Conservation (phyloP, 2,797 vertebrate genomes). For the Tenualosa thibaudeaui region DNA sequence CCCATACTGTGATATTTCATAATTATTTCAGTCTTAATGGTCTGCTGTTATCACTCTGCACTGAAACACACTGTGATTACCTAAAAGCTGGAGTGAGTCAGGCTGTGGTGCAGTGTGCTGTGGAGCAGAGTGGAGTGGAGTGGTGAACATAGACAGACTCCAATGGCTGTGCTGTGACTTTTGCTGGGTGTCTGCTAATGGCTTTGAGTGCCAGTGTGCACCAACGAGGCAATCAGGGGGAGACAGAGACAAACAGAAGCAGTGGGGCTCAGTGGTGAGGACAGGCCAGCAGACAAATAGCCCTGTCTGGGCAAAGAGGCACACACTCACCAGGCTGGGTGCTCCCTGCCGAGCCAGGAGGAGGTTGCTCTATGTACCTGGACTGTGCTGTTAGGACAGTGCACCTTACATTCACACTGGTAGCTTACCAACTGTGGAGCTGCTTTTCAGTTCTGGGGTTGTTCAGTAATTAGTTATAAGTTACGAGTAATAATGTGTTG, state of each 20-base stretch:
- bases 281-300: background rate
- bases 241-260: background rate
- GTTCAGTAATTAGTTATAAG: too few relatives aligned
- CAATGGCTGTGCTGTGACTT: background rate
- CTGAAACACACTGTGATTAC: slow-evolving; percentile 56
- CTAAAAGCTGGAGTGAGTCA: slow-evolving; percentile 18
- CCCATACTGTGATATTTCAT: slow-evolving; percentile 47
- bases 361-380: background rate
- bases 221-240: slow-evolving; percentile 17
- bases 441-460: background rate
- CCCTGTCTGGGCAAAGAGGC: background rate
- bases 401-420: background rate
- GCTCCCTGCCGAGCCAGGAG: background rate
- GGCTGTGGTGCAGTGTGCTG: background rate
- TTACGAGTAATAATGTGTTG: too few relatives aligned
- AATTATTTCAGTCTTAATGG: slow-evolving; percentile 58
- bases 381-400: background rate
- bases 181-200: slow-evolving; percentile 5
- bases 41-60: slow-evolving; percentile 50
- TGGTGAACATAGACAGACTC: background rate
- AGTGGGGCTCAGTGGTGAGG: background rate
- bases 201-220: background rate
- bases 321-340: background rate
- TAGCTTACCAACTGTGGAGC: background rate
- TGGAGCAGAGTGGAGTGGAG: background rate